Base-by-base conservation (phyloP, 2,113 vertebrate genomes). In the Hippocampus mohnikei region DNA sequence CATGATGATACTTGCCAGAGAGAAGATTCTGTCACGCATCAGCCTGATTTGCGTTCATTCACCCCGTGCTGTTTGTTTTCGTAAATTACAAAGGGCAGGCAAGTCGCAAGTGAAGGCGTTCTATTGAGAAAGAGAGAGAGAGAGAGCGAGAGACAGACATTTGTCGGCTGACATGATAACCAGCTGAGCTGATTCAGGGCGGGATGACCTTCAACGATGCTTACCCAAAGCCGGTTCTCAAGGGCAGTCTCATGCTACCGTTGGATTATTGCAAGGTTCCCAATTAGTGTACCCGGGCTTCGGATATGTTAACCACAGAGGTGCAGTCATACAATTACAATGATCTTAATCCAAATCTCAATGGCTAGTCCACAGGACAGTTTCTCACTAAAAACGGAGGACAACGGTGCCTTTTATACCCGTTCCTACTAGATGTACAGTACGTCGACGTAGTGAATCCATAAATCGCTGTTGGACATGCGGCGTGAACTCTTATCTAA, bases 181-280 rank as follows among this genome's bases (percentile, higher is more conserved):
- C 75, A 76, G 69, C 65, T 21, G 67, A 69, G 87, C 62, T 81
- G 84, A 87, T 69, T 86, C 76, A 87, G 18, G 60, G 11, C 69
- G 52, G 74, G 72, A 23, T 81, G 85, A 89, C 86, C 90, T 90
- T 90, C 79, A 75, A 68, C 52, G 77, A 77, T 67, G 70, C 77
- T 85, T 77, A 79, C 80, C 74, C 83, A 64, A 44, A 77, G 55
- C 70, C 64, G 83, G 33, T 70, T 70, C 85, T 58, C 82, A 78
- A 69, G 55, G 70, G 83, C 86, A 88, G 79, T 80, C 67, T 73
- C 69, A 81, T 81, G 81, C 87, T 83, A 82, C 71, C 67, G n/a
- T 76, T 84, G 77, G 81, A 88, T 83, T 82, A 81, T 85, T 78
- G 66, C 59, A 73, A 69, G 67, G 71, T 74, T 78, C 59, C 71